Percentiles rank a stretch among this genome's conserved stretches.
These are phyloP conservation scores for Ptyas mucosa DNA, from an alignment of 2,113 vertebrate species.

Conservation along the genomic window DNA sequence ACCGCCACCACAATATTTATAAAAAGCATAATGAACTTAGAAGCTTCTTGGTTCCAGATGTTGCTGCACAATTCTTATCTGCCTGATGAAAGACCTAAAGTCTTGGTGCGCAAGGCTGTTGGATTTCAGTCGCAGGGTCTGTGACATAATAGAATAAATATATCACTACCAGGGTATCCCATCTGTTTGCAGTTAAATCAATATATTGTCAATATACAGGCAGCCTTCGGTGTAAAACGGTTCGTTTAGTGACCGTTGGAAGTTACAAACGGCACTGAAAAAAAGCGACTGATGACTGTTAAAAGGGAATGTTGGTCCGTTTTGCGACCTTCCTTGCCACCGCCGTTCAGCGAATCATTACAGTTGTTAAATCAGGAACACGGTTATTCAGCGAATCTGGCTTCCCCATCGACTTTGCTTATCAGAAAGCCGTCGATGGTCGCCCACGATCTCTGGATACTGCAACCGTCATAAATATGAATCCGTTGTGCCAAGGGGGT, in stretches of 20 bases:
- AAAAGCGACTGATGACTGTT: neutral
- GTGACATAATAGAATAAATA: constrained; percentile 1
- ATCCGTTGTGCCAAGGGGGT: too few species aligned
- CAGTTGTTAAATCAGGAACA: too few species aligned
- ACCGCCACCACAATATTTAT: neutral
- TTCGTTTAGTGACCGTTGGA: neutral
- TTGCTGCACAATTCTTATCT: neutral
- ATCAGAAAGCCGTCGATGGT: neutral
- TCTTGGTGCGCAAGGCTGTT: neutral
- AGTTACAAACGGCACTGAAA: neutral
- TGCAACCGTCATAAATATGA: too few species aligned
- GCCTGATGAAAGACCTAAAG: neutral
- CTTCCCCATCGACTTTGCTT: neutral
- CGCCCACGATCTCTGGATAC: too few species aligned
- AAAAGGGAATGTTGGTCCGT: neutral
- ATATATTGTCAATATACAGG: neutral
- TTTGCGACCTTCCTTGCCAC: neutral
- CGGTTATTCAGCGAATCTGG: neutral
- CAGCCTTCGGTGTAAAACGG: neutral
- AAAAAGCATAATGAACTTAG: neutral
- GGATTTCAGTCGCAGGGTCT: neutral
- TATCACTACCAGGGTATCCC: neutral
- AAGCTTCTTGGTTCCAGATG: neutral
- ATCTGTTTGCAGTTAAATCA: neutral
- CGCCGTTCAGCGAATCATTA: neutral